These are phyloP conservation scores for Timema cristinae DNA, from an alignment of 2,888 invertebrate genomes.

Conservation along the genomic window DNA sequence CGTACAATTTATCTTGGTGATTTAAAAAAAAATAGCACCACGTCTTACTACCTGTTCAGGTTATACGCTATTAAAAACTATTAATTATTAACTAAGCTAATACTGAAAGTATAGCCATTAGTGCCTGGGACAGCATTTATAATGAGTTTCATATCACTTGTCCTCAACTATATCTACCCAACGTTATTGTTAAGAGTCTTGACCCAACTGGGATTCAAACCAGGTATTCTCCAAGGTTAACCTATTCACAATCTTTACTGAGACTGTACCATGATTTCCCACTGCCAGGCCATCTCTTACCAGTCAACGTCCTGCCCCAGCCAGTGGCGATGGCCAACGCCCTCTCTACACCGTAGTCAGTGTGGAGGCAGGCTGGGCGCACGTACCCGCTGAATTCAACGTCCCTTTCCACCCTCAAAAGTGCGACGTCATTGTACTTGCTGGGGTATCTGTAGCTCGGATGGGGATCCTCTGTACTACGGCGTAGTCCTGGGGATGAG, in stretches of 20 bases:
- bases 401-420: slow-evolving; percentile 22
- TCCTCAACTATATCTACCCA: too few species aligned
- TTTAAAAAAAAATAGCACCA: too few species aligned
- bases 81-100: too few species aligned
- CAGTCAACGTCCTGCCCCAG: slow-evolving; percentile 20
- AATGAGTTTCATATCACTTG: too few species aligned
- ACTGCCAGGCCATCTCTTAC: slow-evolving; percentile 12
- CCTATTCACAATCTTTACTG: too few species aligned
- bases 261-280: too few species aligned
- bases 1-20: too few species aligned
- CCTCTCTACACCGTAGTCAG: slow-evolving; percentile 1
- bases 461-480: slow-evolving; percentile 20
- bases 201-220: not conserved
- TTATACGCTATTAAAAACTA: too few species aligned
- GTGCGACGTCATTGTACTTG: slow-evolving; percentile 29
- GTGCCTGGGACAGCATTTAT: too few species aligned
- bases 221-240: too few species aligned
- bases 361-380: slow-evolving; percentile 28
- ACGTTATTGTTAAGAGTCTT: not conserved
- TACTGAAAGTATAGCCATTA: too few species aligned
- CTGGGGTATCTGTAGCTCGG: slow-evolving; percentile 22
- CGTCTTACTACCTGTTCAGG: too few species aligned
- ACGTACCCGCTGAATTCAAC: slow-evolving; percentile 20
- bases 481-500: slow-evolving; percentile 20
- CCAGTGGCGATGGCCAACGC: slow-evolving; percentile 26